These are phyloP conservation scores for Sapajus apella DNA, from an alignment of 2,113 vertebrate genomes.

Conservation along the genomic window DNA sequence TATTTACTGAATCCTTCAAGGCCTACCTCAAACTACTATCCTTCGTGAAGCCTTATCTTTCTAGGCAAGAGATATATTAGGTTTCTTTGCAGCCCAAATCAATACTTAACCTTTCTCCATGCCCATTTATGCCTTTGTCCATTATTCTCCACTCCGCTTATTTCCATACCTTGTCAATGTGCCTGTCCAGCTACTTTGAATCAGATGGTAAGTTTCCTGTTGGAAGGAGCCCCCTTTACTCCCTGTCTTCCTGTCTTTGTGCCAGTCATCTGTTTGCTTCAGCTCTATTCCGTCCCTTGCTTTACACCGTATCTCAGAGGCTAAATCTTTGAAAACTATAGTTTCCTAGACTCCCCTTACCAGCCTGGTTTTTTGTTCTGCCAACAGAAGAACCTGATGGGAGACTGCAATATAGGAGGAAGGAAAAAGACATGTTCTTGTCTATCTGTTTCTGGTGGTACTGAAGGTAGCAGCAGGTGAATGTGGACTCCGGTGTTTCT, in stretches of 20 bases:
- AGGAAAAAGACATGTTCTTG: not conserved
- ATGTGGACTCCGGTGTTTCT: rapidly evolving
- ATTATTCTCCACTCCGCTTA: not conserved
- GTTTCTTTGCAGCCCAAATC: not conserved
- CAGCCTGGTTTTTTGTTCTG: conserved; percentile 8
- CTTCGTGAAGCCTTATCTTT: conserved; percentile 20
- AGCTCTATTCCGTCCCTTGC: not conserved
- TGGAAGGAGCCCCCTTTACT: not conserved
- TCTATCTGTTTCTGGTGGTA: not conserved
- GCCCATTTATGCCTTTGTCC: not conserved
- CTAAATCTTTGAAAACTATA: not conserved
- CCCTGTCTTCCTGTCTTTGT: not conserved
- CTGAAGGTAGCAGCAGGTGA: not conserved
- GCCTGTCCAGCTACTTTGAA: not conserved
- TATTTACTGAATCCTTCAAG: conserved; percentile 50
- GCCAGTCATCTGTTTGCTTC: not conserved
- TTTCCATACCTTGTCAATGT: not conserved
- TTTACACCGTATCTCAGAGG: not conserved
- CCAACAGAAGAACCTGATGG: not conserved
- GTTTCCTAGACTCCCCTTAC: not conserved
- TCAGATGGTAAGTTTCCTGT: not conserved
- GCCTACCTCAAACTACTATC: conserved; percentile 9
- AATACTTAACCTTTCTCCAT: not conserved
- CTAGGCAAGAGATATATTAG: not conserved
- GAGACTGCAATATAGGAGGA: not conserved